Base-by-base conservation (phyloP, 2,113 vertebrate species). In the Onychostruthus taczanowskii region DNA sequence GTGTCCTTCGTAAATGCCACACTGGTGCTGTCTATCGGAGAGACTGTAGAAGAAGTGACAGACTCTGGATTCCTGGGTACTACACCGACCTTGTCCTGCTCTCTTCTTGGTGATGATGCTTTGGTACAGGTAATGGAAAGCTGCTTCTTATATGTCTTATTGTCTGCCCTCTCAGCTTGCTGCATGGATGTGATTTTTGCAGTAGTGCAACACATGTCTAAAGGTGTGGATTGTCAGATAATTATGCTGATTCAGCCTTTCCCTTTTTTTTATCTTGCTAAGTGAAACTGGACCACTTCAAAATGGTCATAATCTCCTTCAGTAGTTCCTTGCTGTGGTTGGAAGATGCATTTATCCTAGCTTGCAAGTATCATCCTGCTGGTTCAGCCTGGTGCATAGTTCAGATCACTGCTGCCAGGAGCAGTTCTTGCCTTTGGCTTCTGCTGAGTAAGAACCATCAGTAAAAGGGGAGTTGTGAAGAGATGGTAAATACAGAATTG, bases 1-100 rank as follows among this genome's bases (percentile, higher is more conserved):
- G 99, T 99, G 83, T 99, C 99, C 93, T 99, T 99, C 97, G 99
- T 99, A 90, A 99, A 99, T 31, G 99, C 99, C 95, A 99, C 99
- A 0, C 98, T 99, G 97, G 99, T 99, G 16, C 97, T 99, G 43
- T 99, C 99, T 76, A 99, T 99, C 0, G 99, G 99, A 58, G 99
- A 99, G 97, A 99, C 99, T n/a, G 99, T 99, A 74, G 99, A 99
- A 91, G 99, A 99, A 98, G 99, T 99, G 96, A 99, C 99, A 11
- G 99, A 99, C 82, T 99, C 99, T 11, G 99, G 99, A 4, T 99
- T 99, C 95, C 96, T 99, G 97, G 99, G 99, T 41, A 99, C 99
- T 47, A 99, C 99, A 2, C 99, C 99, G 13, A 99, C 99, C 41
- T 98, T 99, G 63, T 99, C 99, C 93, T 99, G 99, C 93, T 99